Conservation (phyloP, 2,113 vertebrate species). For the Grus americana region DNA sequence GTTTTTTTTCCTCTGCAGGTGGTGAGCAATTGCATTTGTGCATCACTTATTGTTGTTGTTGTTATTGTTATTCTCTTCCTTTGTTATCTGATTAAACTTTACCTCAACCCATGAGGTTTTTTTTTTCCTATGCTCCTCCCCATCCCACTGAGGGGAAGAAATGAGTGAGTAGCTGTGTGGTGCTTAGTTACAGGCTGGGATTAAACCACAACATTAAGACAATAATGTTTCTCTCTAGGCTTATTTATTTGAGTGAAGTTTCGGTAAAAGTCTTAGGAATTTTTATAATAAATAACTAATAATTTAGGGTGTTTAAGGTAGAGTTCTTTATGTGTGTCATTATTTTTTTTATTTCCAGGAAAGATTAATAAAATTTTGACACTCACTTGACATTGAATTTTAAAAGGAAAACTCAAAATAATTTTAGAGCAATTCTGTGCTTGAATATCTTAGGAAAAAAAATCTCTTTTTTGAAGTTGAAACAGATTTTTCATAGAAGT, state of each 20-base stretch:
- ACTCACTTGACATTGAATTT: background rate
- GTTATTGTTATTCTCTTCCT: too few relatives aligned
- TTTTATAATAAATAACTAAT: background rate
- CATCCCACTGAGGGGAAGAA: too few relatives aligned
- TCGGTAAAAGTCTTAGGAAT: background rate
- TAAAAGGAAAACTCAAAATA: background rate
- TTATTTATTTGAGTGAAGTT: background rate
- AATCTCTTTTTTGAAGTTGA: background rate
- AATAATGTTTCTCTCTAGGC: background rate
- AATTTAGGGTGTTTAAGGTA: background rate
- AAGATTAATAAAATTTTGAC: background rate
- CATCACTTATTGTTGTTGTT: too few relatives aligned
- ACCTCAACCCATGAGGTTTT: too few relatives aligned
- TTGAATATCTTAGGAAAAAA: background rate
- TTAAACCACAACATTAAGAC: background rate
- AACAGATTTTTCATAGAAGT: background rate
- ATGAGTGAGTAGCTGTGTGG: too few relatives aligned
- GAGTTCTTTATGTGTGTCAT: background rate
- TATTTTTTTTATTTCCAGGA: background rate
- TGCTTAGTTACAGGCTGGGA: too few relatives aligned
- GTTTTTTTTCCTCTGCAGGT: too few relatives aligned
- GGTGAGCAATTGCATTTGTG: too few relatives aligned
- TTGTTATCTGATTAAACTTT: too few relatives aligned
- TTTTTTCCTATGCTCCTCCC: too few relatives aligned
- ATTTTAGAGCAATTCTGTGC: background rate